Evolutionary conservation across 2,888 invertebrate species (phyloP), one percentile per base, ranked within the genome.

Genomic region (Orthosia gothica): DNA sequence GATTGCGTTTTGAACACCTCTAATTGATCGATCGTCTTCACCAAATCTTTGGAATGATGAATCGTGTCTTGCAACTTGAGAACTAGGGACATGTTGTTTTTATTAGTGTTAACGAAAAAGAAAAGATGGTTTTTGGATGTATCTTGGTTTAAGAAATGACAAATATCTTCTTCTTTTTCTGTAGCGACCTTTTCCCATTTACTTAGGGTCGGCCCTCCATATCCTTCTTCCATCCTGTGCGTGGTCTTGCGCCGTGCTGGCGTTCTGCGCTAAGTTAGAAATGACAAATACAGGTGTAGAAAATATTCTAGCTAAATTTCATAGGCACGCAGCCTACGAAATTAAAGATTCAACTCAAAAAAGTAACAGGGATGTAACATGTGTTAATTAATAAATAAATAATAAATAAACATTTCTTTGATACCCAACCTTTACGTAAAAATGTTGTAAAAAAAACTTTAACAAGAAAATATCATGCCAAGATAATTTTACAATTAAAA

Each of bases 31-130:
- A 84, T 86, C 45, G 70, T 63, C 49, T 62, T 70, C 61, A 55
- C 68, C 32, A 71, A 79, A 82, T 83, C 83, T 85, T 85, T 71
- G 64, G 79, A 71, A 85, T 83, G 83, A 83, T 83, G 69, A 74
- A 83, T 85, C 67, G 74, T 57, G 63, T 57, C 49, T 62, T 65
- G 47, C 55, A 66, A 72, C 69, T 78, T 58, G 62, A 62, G 69
- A 67, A 63, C 65, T 62, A 59, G 58, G 59, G 74, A 69, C 66
- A 62, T 47, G 47, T 79, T 65, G 32, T 79, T 70, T 79, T 83
- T 74, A 64, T 68, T 59, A 55, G 18, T 40, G 23, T 52, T 40
- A n/a, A 13, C 9, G 52, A 49, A 72, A 70, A 71, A 13, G 0
- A 52, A 49, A 54, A 20, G 3, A 13, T 20, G 16, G 9, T 3